Evolutionary conservation across 2,113 vertebrate genomes (phyloP).

Genomic region (Glareola pratincola): DNA sequence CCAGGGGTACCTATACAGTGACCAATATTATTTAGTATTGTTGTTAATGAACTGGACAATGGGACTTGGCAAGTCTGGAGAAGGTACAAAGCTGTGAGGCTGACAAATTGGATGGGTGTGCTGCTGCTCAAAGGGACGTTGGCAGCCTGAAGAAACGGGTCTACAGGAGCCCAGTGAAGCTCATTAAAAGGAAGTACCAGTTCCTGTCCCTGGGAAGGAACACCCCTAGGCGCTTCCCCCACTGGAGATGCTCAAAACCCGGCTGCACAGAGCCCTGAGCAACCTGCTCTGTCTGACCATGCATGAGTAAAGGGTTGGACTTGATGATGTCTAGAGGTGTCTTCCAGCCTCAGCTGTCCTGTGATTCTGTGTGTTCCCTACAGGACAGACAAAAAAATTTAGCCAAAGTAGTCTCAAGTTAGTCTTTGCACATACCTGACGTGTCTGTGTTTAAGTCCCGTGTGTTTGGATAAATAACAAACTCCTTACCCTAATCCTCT

Average conservation of each 20-base stretch:
- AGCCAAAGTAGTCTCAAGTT: neutral
- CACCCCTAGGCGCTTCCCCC: rapidly evolving
- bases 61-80: neutral
- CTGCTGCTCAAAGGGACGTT: rapidly evolving
- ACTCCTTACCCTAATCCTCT: neutral
- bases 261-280: neutral
- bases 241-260: neutral
- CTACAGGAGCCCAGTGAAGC: neutral
- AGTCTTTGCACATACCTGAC: neutral
- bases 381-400: neutral
- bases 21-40: neutral
- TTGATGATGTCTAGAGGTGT: neutral
- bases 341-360: neutral
- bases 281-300: neutral
- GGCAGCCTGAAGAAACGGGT: neutral
- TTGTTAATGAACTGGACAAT: neutral
- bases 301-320: neutral
- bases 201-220: neutral
- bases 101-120: neutral
- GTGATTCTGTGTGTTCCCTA: neutral
- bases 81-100: neutral
- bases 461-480: neutral
- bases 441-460: rapidly evolving
- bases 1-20: rapidly evolving
- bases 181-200: neutral